phyloP scores from a whole-genome alignment of 2,888 invertebrate species.

The Agrilus biguttatus region DNA sequence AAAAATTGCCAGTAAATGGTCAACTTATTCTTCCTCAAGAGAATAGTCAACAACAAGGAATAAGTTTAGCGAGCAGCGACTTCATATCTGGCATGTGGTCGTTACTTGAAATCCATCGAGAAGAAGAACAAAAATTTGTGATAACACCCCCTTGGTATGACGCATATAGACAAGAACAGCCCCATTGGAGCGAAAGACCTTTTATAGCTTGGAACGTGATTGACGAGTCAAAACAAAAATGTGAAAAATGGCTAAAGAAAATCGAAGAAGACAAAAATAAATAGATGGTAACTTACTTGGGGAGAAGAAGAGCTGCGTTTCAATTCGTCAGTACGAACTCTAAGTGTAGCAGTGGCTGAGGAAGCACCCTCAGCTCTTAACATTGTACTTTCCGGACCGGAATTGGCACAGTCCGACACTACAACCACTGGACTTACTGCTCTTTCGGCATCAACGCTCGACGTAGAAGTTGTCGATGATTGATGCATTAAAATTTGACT shows the following conservation, averaged over 20 bases:
- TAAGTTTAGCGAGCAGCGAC: constrained; percentile 7
- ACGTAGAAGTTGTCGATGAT: constrained; percentile 3
- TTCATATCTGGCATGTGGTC: constrained; percentile 19
- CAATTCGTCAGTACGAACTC: constrained; percentile 44
- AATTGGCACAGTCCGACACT: constrained; percentile 26
- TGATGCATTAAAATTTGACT: too few species aligned
- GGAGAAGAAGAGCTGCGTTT: constrained; percentile 47
- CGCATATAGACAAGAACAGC: constrained; percentile 12
- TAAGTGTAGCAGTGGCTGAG: constrained; percentile 20
- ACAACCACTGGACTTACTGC: constrained; percentile 28
- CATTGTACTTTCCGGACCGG: constrained; percentile 21
- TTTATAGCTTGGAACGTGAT: constrained; percentile 16
- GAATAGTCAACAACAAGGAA: too few species aligned
- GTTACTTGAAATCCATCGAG: constrained; percentile 13
- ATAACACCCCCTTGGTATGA: constrained; percentile 17
- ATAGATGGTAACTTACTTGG: constrained; percentile 30
- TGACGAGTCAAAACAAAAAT: constrained; percentile 19
- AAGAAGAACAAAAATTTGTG: constrained; percentile 11
- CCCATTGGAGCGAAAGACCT: constrained; percentile 18
- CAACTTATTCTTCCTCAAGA: neutral
- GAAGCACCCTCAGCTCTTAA: constrained; percentile 17
- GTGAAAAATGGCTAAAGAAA: constrained; percentile 19
- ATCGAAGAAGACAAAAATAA: too few species aligned
- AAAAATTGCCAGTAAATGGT: constrained; percentile 5
- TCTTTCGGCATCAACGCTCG: constrained; percentile 17